Evolutionary conservation across 2,797 vertebrate species (phyloP).

Genomic region (Sebastolobus altivelis): DNA sequence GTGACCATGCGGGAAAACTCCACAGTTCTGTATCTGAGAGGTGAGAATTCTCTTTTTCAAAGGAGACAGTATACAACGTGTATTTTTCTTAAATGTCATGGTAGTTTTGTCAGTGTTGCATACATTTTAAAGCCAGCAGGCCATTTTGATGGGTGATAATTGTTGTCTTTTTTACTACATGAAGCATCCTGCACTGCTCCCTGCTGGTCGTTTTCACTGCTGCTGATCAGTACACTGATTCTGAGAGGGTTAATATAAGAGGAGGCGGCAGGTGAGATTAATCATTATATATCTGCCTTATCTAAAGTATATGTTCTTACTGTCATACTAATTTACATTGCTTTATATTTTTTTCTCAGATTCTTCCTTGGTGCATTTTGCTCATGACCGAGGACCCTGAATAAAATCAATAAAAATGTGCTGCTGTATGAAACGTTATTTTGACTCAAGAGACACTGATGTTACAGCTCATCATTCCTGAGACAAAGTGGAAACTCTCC

Average conservation of each 20-base stretch:
- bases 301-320: background rate
- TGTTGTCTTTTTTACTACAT: background rate
- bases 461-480: background rate
- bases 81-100: background rate
- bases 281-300: background rate
- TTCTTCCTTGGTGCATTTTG: background rate
- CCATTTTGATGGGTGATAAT: background rate
- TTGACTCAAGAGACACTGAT: background rate
- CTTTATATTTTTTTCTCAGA: slow-evolving; percentile 2
- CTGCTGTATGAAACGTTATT: background rate
- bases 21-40: slow-evolving; percentile 64
- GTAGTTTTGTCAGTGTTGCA: background rate
- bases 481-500: background rate
- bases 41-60: slow-evolving; percentile 45
- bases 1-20: slow-evolving; percentile 70
- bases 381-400: background rate
- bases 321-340: background rate
- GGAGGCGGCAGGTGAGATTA: slow-evolving; percentile 19
- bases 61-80: background rate
- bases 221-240: slow-evolving; percentile 41
- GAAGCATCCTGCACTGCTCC: slow-evolving; percentile 67
- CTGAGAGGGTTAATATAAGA: slow-evolving; percentile 26
- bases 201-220: slow-evolving; percentile 56
- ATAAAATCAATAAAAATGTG: background rate
- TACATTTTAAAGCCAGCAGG: background rate